A percentile compares a stretch with the other conserved stretches of the same genome.
Conservation (phyloP, 2,888 invertebrate genomes). For the Ferrisia virgata region DNA sequence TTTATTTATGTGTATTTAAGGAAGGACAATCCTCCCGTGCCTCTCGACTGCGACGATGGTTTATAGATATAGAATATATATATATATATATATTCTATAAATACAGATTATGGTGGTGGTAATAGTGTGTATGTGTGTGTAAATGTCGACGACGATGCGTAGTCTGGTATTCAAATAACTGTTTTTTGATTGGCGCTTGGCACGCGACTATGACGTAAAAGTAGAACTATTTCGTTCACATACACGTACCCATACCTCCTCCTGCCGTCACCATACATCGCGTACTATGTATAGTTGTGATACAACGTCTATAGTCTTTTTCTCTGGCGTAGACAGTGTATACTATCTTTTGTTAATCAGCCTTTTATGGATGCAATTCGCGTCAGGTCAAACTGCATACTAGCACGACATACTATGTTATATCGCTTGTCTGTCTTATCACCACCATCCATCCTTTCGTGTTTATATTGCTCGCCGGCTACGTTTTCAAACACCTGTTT, state of each 20-base stretch:
- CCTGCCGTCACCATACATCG: no score
- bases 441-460: constrained; percentile 7
- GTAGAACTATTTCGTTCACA: constrained; percentile 19
- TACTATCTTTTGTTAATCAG: constrained; percentile 3
- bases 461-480: background rate
- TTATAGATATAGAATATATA: background rate
- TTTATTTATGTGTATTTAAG: constrained; percentile 38
- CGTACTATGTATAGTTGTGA: background rate
- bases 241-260: background rate
- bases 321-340: background rate
- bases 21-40: background rate
- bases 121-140: no score
- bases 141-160: background rate
- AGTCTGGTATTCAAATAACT: constrained; percentile 39
- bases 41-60: background rate
- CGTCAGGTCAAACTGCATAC: constrained; percentile 43
- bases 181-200: constrained; percentile 38
- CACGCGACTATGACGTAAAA: constrained; percentile 42
- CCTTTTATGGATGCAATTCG: constrained; percentile 35
- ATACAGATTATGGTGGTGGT: background rate
- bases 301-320: background rate
- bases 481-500: constrained; percentile 26
- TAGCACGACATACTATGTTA: background rate
- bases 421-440: background rate
- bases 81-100: background rate